Conservation (phyloP, 2,888 invertebrate species). For the Cybosia mesomella region DNA sequence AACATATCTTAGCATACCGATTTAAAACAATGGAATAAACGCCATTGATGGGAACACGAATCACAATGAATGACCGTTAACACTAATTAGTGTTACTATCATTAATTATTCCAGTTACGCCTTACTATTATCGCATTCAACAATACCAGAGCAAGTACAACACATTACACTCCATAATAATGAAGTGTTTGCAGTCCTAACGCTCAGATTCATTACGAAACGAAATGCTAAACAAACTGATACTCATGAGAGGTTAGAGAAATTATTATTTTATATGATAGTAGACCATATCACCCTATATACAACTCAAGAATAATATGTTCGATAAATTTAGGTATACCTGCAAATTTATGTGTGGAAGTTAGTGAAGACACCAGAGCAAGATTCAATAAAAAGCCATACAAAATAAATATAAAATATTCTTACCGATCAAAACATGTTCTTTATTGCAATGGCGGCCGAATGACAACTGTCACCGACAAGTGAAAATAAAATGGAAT, state of each 20-base stretch:
- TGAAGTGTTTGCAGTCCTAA: conserved; percentile 20
- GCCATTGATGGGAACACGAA: neutral
- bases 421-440: no score
- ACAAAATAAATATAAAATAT: no score
- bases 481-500: no score
- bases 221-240: conserved; percentile 25
- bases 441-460: no score
- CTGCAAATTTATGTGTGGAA: no score
- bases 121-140: conserved; percentile 8
- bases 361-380: no score
- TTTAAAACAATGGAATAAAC: neutral
- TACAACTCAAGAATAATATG: neutral
- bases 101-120: conserved; percentile 10
- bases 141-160: conserved; percentile 1
- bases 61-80: neutral
- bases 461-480: no score
- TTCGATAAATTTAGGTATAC: no score
- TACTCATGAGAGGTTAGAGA: neutral
- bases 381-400: no score
- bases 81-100: neutral
- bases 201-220: conserved; percentile 23
- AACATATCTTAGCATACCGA: neutral
- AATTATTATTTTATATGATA: no score
- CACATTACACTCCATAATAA: conserved; percentile 31
- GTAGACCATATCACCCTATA: neutral